Evolutionary conservation across 2,797 vertebrate species (phyloP).

Genomic region (Sandelia bainsii): DNA sequence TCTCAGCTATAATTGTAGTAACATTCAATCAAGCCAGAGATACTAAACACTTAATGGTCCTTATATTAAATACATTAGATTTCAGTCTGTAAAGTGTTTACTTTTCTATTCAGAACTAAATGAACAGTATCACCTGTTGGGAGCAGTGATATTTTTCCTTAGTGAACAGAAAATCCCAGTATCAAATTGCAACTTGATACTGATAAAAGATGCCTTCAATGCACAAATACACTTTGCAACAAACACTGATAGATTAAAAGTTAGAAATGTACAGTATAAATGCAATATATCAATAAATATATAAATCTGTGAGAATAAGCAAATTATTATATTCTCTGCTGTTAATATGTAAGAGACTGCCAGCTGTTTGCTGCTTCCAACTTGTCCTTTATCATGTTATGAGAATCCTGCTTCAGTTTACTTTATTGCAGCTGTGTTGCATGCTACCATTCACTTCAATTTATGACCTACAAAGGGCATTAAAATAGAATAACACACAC

Average conservation of each 20-base stretch:
- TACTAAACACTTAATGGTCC: no score
- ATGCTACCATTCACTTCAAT: slow-evolving; percentile 3
- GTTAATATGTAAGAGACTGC: neutral
- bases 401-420: slow-evolving; percentile 3
- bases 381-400: neutral
- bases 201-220: neutral
- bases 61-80: no score
- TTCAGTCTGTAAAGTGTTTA: neutral
- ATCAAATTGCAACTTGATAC: neutral
- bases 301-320: no score
- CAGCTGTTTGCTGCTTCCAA: slow-evolving; percentile 1
- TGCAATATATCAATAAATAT: no score
- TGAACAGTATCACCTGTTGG: neutral
- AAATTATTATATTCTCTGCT: neutral
- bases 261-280: neutral
- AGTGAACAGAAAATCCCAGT: neutral
- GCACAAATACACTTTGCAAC: neutral
- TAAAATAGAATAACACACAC: neutral
- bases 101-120: neutral
- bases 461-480: slow-evolving; percentile 1
- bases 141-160: neutral
- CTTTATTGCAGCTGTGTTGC: neutral
- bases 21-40: no score
- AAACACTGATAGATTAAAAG: neutral
- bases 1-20: no score